Conservation (phyloP, 2,113 vertebrate species). For the Serinus canaria region DNA sequence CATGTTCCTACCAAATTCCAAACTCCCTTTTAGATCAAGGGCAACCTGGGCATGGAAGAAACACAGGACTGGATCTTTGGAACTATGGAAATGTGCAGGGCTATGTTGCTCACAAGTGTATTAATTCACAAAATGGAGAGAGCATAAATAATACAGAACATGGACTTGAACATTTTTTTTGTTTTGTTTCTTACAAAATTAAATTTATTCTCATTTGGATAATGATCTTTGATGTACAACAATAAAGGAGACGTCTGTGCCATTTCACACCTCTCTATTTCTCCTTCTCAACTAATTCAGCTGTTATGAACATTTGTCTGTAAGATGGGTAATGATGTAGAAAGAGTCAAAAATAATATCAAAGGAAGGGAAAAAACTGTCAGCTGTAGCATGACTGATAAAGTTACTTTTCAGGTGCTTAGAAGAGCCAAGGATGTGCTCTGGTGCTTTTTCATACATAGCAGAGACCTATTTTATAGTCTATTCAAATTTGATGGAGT, state of each 20-base stretch:
- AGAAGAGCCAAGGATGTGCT: not conserved
- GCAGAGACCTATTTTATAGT: constrained; percentile 5
- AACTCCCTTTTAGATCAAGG: not conserved
- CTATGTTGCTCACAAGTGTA: not conserved
- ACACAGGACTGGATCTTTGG: not conserved
- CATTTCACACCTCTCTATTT: not conserved
- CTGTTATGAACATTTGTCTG: not conserved
- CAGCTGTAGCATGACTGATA: constrained; percentile 12
- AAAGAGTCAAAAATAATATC: constrained; percentile 16
- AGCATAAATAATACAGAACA: not conserved
- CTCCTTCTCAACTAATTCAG: not conserved
- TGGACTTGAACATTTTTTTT: not conserved
- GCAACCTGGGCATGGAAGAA: not conserved
- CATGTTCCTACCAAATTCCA: not conserved
- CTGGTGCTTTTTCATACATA: constrained; percentile 24
- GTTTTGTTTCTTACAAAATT: not conserved
- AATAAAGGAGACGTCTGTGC: not conserved
- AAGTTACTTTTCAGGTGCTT: constrained; percentile 20
- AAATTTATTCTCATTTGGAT: not conserved
- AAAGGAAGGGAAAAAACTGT: not conserved
- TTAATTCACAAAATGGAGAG: not conserved
- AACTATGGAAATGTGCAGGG: not conserved
- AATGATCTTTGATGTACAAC: not conserved
- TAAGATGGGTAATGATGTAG: not conserved
- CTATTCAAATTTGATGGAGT: constrained; percentile 12